Base-by-base conservation (phyloP, 2,113 vertebrate species). In the Hippolais icterina region DNA sequence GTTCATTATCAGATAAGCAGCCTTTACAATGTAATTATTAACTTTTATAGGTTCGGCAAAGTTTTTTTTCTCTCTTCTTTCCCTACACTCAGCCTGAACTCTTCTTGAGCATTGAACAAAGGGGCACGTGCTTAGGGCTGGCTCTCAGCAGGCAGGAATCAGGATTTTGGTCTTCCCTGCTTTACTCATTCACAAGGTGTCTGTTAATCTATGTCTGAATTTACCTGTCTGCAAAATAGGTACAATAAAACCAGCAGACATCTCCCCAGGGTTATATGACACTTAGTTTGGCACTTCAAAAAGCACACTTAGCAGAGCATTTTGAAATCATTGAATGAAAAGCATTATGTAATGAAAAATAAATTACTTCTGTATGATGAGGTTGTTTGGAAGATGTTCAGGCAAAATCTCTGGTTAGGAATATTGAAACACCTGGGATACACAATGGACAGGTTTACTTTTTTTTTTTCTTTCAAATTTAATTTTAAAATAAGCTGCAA, bases 341-440 rank as follows among this genome's bases (percentile, higher is more conserved):
- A 83, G 71, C 54, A 88, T 93, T 90, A 93, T 83, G 76, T 86
- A 94, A 90, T 77, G 72, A 90, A 97, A 96, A 91, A 82, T 94
- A 90, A 93, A 93, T 93, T 83, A 87, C 82, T 90, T 53, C 4
- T 60, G 50, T 47, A 63, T 63, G 82, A 91, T 94, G 82, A 94
- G 68, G 63, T 83, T 95, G 63, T 95, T 96, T 79, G 42, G 78
- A 85, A 95, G 88, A 82, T 8, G 46, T 47, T 91, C 84, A 41
- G 54, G 76, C 64, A 74, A 85, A 87, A 93, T 52, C 60, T 77
- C 46, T 61, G 52, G 47, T 75, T 78, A 60, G 56, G 37, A 90
- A 64, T 63, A 92, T 78, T 89, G 78, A 78, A 89, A 75, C 52
- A 77, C 57, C 31, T 70, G 71, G 75, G 79, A 80, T 69, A 80